phyloP scores from a whole-genome alignment of 2,113 vertebrate species.

The Anguilla japonica region DNA sequence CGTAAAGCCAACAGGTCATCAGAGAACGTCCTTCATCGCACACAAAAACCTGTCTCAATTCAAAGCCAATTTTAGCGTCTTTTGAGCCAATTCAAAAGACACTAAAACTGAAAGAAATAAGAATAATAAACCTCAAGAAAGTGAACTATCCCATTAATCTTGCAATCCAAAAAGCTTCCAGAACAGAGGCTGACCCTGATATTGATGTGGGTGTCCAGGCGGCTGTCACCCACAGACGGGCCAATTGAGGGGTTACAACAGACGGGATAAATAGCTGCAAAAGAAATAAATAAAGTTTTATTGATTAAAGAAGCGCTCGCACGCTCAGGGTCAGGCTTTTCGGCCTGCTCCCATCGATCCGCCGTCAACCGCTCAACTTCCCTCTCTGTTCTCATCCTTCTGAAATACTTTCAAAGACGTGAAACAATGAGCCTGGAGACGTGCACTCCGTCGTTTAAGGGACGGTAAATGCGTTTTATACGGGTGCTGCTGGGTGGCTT shows the following conservation, averaged over 20 bases:
- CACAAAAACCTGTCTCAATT: too few relatives aligned
- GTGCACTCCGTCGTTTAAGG: too few relatives aligned
- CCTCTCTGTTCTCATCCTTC: background rate
- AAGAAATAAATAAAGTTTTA: background rate
- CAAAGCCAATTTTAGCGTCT: too few relatives aligned
- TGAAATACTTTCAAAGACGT: background rate
- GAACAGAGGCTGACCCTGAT: background rate
- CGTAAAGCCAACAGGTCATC: too few relatives aligned
- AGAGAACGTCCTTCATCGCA: too few relatives aligned
- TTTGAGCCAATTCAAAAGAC: too few relatives aligned
- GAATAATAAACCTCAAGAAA: too few relatives aligned
- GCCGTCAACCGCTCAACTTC: background rate
- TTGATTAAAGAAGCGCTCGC: conserved; percentile 9
- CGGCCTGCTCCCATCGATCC: background rate
- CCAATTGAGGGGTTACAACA: background rate
- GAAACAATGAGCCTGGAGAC: background rate
- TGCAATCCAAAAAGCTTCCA: background rate
- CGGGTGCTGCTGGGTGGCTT: too few relatives aligned
- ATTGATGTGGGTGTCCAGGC: background rate
- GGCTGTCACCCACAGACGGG: background rate
- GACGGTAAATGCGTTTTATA: too few relatives aligned
- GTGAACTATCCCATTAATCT: background rate
- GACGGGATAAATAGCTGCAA: background rate
- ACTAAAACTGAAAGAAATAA: too few relatives aligned
- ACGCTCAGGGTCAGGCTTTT: background rate